Percentiles rank a stretch among this genome's conserved stretches.
Evolutionary conservation across 2,797 vertebrate species (phyloP).

Genomic region (Spinus pinus): DNA sequence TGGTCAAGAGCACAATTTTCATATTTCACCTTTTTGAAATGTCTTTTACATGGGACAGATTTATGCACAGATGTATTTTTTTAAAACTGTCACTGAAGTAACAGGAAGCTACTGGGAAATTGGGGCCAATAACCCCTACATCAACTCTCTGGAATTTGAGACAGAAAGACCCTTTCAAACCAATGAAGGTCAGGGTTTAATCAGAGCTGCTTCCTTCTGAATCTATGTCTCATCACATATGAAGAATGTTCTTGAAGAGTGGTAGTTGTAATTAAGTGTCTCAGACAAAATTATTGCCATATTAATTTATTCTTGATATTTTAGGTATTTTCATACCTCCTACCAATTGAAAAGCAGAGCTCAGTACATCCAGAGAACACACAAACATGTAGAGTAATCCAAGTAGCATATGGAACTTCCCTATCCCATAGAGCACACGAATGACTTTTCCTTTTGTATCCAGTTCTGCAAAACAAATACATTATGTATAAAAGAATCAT

Average conservation of each 20-base stretch:
- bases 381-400: conserved; percentile 92
- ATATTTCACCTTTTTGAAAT: background rate
- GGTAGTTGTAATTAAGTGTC: background rate
- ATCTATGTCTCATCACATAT: background rate
- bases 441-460: conserved; percentile 83
- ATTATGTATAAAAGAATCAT: background rate
- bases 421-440: conserved; percentile 74
- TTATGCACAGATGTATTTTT: background rate
- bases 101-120: background rate
- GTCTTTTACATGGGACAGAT: background rate
- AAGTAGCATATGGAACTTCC: conserved; percentile 81
- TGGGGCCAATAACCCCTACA: background rate
- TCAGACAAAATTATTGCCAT: background rate
- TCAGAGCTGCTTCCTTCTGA: background rate
- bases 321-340: conserved; percentile 82
- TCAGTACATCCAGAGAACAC: conserved; percentile 93
- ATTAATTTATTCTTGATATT: background rate
- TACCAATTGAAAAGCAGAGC: conserved; percentile 94
- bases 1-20: background rate
- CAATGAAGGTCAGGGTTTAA: background rate
- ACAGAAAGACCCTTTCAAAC: background rate
- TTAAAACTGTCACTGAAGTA: background rate
- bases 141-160: background rate
- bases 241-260: background rate
- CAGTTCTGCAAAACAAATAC: conserved; percentile 80